Base-by-base conservation (phyloP, 2,113 vertebrate genomes). In the Sylvietta virens region DNA sequence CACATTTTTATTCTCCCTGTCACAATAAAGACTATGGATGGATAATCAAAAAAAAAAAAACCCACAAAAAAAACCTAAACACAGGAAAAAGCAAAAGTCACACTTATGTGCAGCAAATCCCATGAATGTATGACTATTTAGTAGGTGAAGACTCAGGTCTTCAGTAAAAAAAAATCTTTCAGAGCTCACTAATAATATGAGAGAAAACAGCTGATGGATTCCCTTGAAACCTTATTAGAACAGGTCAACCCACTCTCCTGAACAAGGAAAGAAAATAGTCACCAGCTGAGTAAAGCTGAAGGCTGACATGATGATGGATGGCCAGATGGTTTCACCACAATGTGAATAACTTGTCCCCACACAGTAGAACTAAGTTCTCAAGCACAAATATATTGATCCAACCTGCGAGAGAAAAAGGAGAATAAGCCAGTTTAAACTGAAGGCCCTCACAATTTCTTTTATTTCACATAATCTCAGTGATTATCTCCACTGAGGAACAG, bases 251-350 rank as follows among this genome's bases (percentile, higher is more conserved):
- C 65, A 56, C 50, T 50, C 45, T 94, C 64, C 48, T 77, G 69
- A 94, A 78, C 26, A 84, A 84, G 58, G 69, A 54, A 88, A 92
- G 93, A 84, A 97, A 97, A 96, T 77, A 88, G 81, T 73, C 90
- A 92, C 79, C 90, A 96, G 76, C 81, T 95, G 95, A 97, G 72
- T 92, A 94, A 96, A 96, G 91, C 51, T 73, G 86, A 91, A 22
- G 61, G 47, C 64, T 97, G 92, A 94, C 90, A 94, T 53, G 73
- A 76, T 94, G 96, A 97, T 95, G 91, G 84, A 96, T 94, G 81
- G 37, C 40, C 86, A 90, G 58, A 57, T 88, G 79, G 76, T 84
- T 92, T 92, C 77, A 67, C 81, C 86, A 73, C 45, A 61, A 51
- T 90, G 81, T 2, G 11, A 95, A 53, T 73, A 87, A 81, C 58